These are phyloP conservation scores for Drosophila rufa DNA, from an alignment of 1,140 invertebrate genomes.

Conservation along the genomic window DNA sequence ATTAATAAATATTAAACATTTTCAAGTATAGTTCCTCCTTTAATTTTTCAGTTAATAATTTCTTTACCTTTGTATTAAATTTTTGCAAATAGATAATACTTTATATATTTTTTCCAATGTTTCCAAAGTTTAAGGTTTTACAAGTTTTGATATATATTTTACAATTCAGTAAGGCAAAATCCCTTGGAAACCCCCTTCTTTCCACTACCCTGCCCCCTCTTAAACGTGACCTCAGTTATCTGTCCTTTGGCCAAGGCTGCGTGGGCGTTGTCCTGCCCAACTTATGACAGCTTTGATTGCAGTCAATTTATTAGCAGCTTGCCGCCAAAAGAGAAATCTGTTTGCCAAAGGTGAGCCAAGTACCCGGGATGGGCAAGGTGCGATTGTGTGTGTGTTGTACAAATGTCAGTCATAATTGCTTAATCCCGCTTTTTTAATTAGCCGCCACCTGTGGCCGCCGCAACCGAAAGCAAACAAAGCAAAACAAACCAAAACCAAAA, in stretches of 20 bases:
- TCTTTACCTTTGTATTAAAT: not conserved
- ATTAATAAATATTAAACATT: not conserved
- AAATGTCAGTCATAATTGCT: constrained; percentile 78
- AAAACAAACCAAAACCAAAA: constrained; percentile 42
- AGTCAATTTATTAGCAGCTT: constrained; percentile 78
- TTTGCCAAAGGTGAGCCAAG: constrained; percentile 49
- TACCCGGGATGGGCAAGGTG: constrained; percentile 1
- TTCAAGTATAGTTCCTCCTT: not conserved
- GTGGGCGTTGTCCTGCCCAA: constrained; percentile 65
- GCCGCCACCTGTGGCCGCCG: constrained; percentile 55
- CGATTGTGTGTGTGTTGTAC: constrained; percentile 52
- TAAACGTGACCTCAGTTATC: constrained; percentile 67
- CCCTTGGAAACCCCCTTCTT: not conserved
- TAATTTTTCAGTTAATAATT: not conserved
- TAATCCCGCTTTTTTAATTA: constrained; percentile 79
- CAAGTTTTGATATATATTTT: not conserved
- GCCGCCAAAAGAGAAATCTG: constrained; percentile 51
- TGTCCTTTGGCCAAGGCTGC: constrained; percentile 34
- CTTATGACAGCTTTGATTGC: constrained; percentile 82
- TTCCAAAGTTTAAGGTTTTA: too few species aligned
- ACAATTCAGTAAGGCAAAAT: not conserved
- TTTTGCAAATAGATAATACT: too few species aligned
- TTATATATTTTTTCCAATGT: too few species aligned
- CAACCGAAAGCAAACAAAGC: constrained; percentile 30
- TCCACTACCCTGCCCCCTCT: not conserved